phyloP scores from a whole-genome alignment of 2,888 invertebrate genomes.

The Aphrophora alni region DNA sequence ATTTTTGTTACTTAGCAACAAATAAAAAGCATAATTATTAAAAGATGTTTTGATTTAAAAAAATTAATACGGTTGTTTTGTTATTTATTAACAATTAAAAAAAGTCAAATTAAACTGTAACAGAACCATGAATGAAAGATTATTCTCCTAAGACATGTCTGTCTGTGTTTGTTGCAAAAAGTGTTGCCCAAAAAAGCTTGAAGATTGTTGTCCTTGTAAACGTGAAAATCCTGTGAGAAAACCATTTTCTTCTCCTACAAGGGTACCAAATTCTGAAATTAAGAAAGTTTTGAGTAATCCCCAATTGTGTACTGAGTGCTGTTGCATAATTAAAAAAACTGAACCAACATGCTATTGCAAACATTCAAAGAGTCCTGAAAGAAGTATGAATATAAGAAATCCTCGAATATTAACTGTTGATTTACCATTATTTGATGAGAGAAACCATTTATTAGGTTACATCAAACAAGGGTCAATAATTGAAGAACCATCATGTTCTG shows the following conservation, averaged over 20 bases:
- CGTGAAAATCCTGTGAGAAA: not conserved
- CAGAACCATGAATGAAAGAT: not conserved
- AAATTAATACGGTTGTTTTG: too few relatives aligned
- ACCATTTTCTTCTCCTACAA: not conserved
- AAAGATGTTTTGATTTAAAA: too few relatives aligned
- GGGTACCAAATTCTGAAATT: not conserved
- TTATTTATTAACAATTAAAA: not conserved
- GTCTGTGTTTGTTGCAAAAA: not conserved
- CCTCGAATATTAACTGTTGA: constrained; percentile 3
- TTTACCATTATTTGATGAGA: not conserved
- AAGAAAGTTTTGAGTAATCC: not conserved
- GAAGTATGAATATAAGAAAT: not conserved
- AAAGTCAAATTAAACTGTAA: not conserved
- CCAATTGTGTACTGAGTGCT: not conserved
- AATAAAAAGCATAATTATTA: too few relatives aligned
- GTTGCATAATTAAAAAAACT: not conserved
- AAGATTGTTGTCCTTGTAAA: not conserved
- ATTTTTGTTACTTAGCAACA: too few relatives aligned
- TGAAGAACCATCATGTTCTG: not conserved
- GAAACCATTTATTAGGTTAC: not conserved
- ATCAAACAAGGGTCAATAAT: not conserved
- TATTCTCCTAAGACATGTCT: not conserved
- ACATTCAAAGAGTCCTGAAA: not conserved
- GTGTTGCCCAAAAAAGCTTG: not conserved
- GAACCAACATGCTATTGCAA: not conserved